Base-by-base conservation (phyloP, 2,797 vertebrate genomes). In the Pangasius sanitwongsei region DNA sequence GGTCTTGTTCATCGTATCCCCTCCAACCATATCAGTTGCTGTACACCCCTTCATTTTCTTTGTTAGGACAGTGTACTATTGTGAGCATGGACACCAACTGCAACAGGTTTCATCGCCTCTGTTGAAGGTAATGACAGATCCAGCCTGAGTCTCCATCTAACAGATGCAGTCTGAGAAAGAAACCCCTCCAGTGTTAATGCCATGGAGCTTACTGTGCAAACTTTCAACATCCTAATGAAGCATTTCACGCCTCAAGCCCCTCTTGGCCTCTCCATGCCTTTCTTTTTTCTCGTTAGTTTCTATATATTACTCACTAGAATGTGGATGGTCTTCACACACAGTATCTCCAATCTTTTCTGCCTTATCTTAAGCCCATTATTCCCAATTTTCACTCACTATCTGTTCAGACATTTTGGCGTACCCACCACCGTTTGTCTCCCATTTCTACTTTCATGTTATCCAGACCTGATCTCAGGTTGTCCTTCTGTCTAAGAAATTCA, bases 1-100 rank as follows among this genome's bases (percentile, higher is more conserved):
- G 92, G 93, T 95, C 93, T 92, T 95, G 92, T 95, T 96, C 92
- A 96, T 95, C 95, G 95, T 92, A 25, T 63, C 25, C 37, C 37
- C 48, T 83, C 59, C 57, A 59, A 86, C 78, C 70, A 81, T 61
- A 69, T 37, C 25, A 63, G 77, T 11, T 25, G 20, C 44, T 83
- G 13, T 86, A 86, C 57, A 87, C 69, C 50, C 50, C 50, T 84
- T 57, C 41, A 11, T 75, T 87, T 57, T 87, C 77, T 83, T 83
- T 82, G 75, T 85, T n/a, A 75, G 69, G 31, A 34, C 59, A 20
- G 63, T 34, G 82, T 59, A 69, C 59, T 53, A 85, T 84, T 84
- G 87, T 86, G 75, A 72, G 85, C 61, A 28, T 13, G 59, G 59
- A 25, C 37, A 83, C 59, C 37, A 9, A 16, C 44, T 37, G 63